phyloP scores from a whole-genome alignment of 2,888 invertebrate genomes.

The Dolichomitus sp. region DNA sequence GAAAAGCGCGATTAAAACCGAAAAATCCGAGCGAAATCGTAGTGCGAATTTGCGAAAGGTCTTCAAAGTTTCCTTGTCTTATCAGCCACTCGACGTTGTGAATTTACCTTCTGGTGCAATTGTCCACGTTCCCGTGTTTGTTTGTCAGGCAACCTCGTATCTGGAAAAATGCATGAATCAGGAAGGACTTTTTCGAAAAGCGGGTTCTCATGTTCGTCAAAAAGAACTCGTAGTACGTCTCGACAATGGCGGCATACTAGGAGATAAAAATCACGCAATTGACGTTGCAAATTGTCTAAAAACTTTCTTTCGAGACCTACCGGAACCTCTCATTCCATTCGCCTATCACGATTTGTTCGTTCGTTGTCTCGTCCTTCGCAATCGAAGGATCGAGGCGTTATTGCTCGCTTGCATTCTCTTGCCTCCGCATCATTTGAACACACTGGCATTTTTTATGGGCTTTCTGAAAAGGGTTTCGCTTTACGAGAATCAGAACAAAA shows the following conservation, averaged over 20 bases:
- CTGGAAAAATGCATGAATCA: conserved; percentile 90
- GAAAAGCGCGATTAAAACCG: conserved; percentile 87
- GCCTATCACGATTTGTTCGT: conserved; percentile 92
- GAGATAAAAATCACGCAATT: conserved; percentile 92
- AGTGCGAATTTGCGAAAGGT: conserved; percentile 82
- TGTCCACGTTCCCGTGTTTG: conserved; percentile 91
- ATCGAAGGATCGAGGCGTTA: conserved; percentile 89
- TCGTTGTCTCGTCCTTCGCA: conserved; percentile 89
- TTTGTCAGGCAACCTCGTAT: conserved; percentile 91
- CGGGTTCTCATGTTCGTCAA: conserved; percentile 94
- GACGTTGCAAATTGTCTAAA: conserved; percentile 96
- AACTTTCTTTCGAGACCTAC: conserved; percentile 94
- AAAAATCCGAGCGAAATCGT: conserved; percentile 77
- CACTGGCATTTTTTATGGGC: conserved; percentile 94
- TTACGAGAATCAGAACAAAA: conserved; percentile 91
- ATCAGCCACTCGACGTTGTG: conserved; percentile 87
- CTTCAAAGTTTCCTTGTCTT: conserved; percentile 87
- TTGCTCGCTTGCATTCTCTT: conserved; percentile 91
- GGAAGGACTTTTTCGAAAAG: conserved; percentile 96
- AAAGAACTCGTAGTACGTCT: conserved; percentile 92
- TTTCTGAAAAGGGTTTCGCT: conserved; percentile 91
- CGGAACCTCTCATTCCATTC: conserved; percentile 93
- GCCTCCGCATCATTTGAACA: conserved; percentile 92
- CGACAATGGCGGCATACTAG: conserved; percentile 91
- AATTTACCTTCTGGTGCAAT: conserved; percentile 91